Evolutionary conservation across 2,113 vertebrate genomes (phyloP).

Genomic region (Daboia siamensis): DNA sequence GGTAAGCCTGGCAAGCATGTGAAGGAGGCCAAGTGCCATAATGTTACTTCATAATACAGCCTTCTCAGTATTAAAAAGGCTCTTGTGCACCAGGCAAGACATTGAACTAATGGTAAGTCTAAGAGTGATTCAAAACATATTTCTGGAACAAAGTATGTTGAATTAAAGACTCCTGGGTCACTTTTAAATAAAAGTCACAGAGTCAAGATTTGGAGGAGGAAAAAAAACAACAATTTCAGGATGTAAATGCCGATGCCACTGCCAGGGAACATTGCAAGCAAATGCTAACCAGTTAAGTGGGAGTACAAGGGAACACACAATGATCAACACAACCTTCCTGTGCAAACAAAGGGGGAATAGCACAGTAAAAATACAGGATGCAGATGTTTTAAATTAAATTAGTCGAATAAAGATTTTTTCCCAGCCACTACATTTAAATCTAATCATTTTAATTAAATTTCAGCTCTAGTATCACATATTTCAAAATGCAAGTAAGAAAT

Average conservation of each 20-base stretch:
- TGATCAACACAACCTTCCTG: not conserved
- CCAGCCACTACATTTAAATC: not conserved
- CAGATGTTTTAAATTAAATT: not conserved
- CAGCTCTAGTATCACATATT: not conserved
- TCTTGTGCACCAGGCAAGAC: not conserved
- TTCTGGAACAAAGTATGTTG: slow-evolving; percentile 18
- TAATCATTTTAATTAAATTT: not conserved
- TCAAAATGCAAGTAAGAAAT: not conserved
- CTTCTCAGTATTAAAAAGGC: slow-evolving; percentile 19
- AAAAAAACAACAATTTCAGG: not conserved
- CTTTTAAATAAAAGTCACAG: not conserved
- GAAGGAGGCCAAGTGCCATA: slow-evolving; percentile 59
- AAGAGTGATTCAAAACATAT: not conserved
- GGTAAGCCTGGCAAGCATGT: slow-evolving; percentile 57
- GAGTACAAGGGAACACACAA: not conserved
- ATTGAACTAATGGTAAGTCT: slow-evolving; percentile 18
- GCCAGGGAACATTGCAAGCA: not conserved
- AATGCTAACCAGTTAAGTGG: not conserved
- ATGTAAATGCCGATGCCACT: not conserved
- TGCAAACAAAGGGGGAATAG: not conserved
- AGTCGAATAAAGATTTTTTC: not conserved
- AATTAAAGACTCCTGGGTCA: not conserved
- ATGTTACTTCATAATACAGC: slow-evolving; percentile 43
- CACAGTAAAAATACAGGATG: not conserved
- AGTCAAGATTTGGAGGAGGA: no score